A percentile compares a stretch with the other conserved stretches of the same genome.
Conservation (phyloP, 2,888 invertebrate genomes). For the Polyploca ridens region DNA sequence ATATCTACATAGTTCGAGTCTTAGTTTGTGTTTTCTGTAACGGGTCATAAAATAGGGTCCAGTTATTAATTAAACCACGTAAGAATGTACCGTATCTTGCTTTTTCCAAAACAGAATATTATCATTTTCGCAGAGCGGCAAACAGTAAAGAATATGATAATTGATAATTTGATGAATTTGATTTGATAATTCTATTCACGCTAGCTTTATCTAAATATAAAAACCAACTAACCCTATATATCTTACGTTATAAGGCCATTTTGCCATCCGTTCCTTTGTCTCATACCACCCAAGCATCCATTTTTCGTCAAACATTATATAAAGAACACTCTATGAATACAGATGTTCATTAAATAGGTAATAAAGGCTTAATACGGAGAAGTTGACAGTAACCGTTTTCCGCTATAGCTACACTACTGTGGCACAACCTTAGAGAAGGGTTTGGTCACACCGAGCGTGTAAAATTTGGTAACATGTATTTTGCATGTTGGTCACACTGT, state of each 20-base stretch:
- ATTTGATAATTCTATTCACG: too few relatives aligned
- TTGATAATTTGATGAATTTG: too few relatives aligned
- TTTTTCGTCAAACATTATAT: constrained; percentile 21
- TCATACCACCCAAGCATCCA: constrained; percentile 1
- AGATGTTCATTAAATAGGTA: constrained; percentile 42
- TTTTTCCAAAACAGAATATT: too few relatives aligned
- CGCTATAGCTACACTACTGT: constrained; percentile 21
- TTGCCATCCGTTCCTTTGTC: constrained; percentile 21
- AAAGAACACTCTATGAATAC: constrained; percentile 40
- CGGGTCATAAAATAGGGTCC: too few relatives aligned
- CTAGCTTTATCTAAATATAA: neutral
- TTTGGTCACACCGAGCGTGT: neutral
- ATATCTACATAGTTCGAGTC: too few relatives aligned
- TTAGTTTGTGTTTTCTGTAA: too few relatives aligned
- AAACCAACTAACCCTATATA: too few relatives aligned
- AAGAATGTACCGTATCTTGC: too few relatives aligned
- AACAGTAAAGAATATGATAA: too few relatives aligned
- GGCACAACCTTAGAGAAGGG: constrained; percentile 20
- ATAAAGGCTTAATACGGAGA: constrained; percentile 37
- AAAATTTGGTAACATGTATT: neutral
- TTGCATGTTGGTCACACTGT: neutral
- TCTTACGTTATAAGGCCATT: neutral
- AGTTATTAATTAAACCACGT: too few relatives aligned
- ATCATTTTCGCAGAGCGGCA: too few relatives aligned
- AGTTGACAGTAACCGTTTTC: constrained; percentile 28